Evolutionary conservation across 53 echinoderm and acorn worm genomes (phyloP).

Genomic region (Holothuria leucospilota): DNA sequence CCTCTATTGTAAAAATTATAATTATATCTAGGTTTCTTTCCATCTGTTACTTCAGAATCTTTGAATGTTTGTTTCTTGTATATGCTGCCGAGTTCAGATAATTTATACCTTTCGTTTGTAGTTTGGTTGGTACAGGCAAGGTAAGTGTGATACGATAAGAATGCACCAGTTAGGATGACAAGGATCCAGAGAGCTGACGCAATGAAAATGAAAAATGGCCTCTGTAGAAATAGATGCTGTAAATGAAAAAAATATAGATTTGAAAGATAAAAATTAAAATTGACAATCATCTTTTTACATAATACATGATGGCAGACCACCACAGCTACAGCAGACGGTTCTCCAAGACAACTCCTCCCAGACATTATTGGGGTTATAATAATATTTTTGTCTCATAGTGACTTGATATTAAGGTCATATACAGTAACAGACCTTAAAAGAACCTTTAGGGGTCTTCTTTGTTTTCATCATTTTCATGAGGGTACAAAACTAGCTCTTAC

Average conservation of each 20-base stretch:
- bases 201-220: conserved; percentile 77
- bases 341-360: no score
- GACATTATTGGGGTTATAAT: no score
- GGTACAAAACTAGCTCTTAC: no score
- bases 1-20: conserved; percentile 13
- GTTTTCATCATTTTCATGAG: no score
- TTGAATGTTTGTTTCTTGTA: not conserved
- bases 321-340: no score
- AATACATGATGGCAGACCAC: no score
- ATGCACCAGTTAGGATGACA: conserved; percentile 70
- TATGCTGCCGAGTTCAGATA: conserved; percentile 18
- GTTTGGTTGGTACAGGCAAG: conserved; percentile 85
- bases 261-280: no score
- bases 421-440: no score
- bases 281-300: no score
- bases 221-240: conserved; percentile 87
- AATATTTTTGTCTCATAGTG: no score
- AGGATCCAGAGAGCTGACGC: conserved; percentile 73
- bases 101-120: conserved; percentile 90
- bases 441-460: no score
- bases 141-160: conserved; percentile 77
- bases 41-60: not conserved
- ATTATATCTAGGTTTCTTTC: not conserved
- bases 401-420: no score
- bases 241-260: not conserved